Conservation (phyloP, 2,888 invertebrate species). For the Oscheius sp. region DNA sequence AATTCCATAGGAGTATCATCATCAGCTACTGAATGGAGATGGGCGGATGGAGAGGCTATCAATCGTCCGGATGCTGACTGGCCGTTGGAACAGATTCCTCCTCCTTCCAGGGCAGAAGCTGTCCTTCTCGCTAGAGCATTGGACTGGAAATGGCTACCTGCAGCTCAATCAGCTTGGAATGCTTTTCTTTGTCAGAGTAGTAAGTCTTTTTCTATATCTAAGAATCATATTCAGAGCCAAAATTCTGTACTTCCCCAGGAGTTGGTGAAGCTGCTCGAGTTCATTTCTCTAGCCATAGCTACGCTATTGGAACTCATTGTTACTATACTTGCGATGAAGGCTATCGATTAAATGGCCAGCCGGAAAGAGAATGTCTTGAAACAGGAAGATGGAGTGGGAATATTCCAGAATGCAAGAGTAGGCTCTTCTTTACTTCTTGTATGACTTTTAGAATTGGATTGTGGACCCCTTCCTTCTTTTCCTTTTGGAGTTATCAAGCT, state of each 20-base stretch:
- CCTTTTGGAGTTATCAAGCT: slow-evolving; percentile 39
- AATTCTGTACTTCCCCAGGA: slow-evolving; percentile 64
- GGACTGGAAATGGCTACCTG: slow-evolving; percentile 61
- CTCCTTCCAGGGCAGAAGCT: slow-evolving; percentile 44
- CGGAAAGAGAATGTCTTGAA: slow-evolving; percentile 46
- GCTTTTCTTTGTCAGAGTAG: slow-evolving; percentile 60
- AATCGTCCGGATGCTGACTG: slow-evolving; percentile 42
- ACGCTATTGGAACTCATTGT: slow-evolving; percentile 61
- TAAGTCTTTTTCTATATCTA: slow-evolving; percentile 14
- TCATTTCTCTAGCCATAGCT: slow-evolving; percentile 60
- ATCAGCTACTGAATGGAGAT: slow-evolving; percentile 51
- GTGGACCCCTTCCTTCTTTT: slow-evolving; percentile 38
- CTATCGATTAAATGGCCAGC: slow-evolving; percentile 36
- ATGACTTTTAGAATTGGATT: slow-evolving; percentile 37
- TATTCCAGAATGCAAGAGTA: slow-evolving; percentile 57
- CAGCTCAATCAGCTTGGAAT: slow-evolving; percentile 60
- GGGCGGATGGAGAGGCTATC: slow-evolving; percentile 53
- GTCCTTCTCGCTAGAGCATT: slow-evolving; percentile 49
- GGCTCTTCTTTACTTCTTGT: not conserved
- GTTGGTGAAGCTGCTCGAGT: slow-evolving; percentile 59
- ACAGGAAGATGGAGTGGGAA: slow-evolving; percentile 59
- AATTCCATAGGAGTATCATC: slow-evolving; percentile 42
- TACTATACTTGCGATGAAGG: slow-evolving; percentile 64
- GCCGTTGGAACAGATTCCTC: slow-evolving; percentile 37
- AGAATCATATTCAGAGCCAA: slow-evolving; percentile 47